Evolutionary conservation across 2,888 invertebrate genomes (phyloP).

Genomic region (Hypselothyrea guttata): DNA sequence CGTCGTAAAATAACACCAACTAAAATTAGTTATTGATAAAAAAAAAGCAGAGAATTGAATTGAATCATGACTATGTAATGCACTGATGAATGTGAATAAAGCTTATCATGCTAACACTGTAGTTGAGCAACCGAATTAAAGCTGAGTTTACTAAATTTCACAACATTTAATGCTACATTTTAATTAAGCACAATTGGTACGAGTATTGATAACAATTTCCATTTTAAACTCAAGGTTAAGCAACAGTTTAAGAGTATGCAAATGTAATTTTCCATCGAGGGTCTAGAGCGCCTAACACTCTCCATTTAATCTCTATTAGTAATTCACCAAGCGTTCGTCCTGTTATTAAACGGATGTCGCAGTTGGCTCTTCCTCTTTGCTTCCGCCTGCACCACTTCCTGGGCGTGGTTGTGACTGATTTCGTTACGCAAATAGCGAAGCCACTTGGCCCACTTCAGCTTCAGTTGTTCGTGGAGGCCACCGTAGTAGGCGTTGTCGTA

Average conservation of each 20-base stretch:
- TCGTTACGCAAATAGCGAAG: slow-evolving; percentile 45
- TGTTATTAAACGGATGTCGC: slow-evolving; percentile 50
- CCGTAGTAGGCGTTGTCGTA: slow-evolving; percentile 66
- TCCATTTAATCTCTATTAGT: not conserved
- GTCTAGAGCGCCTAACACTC: not conserved
- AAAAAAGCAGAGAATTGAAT: not conserved
- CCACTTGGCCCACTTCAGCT: slow-evolving; percentile 27
- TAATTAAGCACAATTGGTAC: too few relatives aligned
- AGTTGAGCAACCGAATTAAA: too few relatives aligned
- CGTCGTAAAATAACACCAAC: slow-evolving; percentile 44
- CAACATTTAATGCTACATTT: too few relatives aligned
- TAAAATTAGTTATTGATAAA: slow-evolving; percentile 25
- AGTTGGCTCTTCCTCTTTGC: slow-evolving; percentile 17
- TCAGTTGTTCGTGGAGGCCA: slow-evolving; percentile 33
- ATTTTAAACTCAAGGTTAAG: too few relatives aligned
- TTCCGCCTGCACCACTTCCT: slow-evolving; percentile 1
- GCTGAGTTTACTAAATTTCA: too few relatives aligned
- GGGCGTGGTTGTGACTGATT: slow-evolving; percentile 20
- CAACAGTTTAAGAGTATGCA: not conserved
- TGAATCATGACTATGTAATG: not conserved
- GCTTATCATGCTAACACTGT: too few relatives aligned
- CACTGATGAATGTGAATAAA: too few relatives aligned
- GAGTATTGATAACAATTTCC: too few relatives aligned
- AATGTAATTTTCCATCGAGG: not conserved
- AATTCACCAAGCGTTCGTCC: slow-evolving; percentile 52